These are phyloP conservation scores for Antitype chi DNA, from an alignment of 2,888 invertebrate species.

Conservation along the genomic window DNA sequence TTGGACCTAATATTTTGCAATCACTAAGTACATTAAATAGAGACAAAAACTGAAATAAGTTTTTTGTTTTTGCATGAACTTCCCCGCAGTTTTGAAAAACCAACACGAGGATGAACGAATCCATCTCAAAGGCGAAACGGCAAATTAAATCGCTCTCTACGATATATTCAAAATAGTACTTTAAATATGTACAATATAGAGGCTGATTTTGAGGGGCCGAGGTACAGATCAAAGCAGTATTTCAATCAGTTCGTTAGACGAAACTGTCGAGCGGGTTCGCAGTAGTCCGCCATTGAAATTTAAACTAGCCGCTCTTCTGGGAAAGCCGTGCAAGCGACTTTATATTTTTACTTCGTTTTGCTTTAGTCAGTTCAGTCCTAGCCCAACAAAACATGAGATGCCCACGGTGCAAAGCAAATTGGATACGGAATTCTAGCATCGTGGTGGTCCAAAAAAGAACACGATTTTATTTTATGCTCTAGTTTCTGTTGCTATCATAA, in stretches of 20 bases:
- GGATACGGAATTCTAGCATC: constrained; percentile 52
- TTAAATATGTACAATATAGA: constrained; percentile 49
- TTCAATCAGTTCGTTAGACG: constrained; percentile 88
- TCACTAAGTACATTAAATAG: background rate
- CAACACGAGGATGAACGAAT: constrained; percentile 60
- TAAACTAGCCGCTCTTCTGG: constrained; percentile 86
- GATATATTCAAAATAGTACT: constrained; percentile 56
- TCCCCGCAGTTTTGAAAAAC: constrained; percentile 45
- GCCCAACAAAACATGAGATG: constrained; percentile 77
- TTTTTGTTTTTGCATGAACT: constrained; percentile 23
- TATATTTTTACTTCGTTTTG: constrained; percentile 76
- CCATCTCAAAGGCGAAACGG: constrained; percentile 63
- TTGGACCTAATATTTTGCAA: background rate
- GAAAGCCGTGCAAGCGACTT: constrained; percentile 74
- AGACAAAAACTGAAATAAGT: background rate
- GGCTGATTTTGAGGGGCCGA: constrained; percentile 63
- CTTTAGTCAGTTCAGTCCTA: constrained; percentile 74
- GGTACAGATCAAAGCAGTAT: constrained; percentile 83
- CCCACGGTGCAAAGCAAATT: constrained; percentile 71
- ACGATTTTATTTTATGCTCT: background rate
- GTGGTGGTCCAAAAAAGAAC: constrained; percentile 50
- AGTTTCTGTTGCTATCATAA: background rate
- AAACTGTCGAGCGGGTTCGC: constrained; percentile 83
- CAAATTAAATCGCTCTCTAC: constrained; percentile 55
- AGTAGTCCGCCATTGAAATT: constrained; percentile 88